These are phyloP conservation scores for Chiloscyllium plagiosum DNA, from an alignment of 2,113 vertebrate genomes.

Conservation along the genomic window DNA sequence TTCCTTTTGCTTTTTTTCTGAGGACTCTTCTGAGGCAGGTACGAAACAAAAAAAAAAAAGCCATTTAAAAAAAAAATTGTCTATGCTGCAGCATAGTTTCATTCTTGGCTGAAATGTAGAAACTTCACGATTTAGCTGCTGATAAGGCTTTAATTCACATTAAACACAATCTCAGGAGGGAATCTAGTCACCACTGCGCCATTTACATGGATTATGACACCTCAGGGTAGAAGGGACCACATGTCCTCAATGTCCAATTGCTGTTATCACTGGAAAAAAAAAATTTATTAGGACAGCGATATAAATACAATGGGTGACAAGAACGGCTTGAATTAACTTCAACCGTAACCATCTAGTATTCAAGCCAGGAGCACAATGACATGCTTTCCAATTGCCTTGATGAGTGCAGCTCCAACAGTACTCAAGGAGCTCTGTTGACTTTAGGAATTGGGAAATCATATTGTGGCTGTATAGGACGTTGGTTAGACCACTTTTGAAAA, in stretches of 20 bases:
- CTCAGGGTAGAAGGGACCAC: not conserved
- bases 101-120: not conserved
- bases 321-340: no score
- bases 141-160: not conserved
- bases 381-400: not conserved
- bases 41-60: not conserved
- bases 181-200: not conserved
- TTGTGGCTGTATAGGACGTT: no score
- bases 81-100: not conserved
- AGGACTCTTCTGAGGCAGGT: not conserved
- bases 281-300: not conserved
- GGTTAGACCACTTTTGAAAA: no score
- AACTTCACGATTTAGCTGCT: not conserved
- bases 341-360: not conserved
- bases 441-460: no score
- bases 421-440: not conserved
- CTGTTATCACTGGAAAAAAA: not conserved
- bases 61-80: not conserved
- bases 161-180: not conserved
- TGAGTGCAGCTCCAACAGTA: not conserved
- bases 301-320: not conserved
- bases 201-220: not conserved
- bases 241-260: not conserved
- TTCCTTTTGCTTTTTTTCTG: slow-evolving; percentile 28
- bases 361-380: not conserved